Conservation (phyloP, 2,113 vertebrate species). For the Colius striatus region DNA sequence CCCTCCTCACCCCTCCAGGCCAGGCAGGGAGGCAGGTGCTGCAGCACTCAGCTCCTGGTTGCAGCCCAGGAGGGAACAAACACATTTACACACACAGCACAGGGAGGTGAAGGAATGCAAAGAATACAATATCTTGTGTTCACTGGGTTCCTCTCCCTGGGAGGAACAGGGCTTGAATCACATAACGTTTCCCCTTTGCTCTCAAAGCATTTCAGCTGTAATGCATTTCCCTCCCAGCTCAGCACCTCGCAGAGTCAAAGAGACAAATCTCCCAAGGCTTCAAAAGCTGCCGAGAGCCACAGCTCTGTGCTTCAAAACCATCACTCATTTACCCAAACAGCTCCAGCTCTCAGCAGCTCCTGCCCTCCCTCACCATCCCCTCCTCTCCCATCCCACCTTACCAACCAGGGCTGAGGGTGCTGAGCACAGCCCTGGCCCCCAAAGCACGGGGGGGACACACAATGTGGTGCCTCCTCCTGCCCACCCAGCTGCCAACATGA, state of each 20-base stretch:
- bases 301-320: neutral
- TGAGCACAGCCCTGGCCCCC: neutral
- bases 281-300: constrained; percentile 43
- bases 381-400: neutral
- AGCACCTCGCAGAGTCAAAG: constrained; percentile 23
- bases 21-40: neutral
- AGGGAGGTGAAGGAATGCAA: neutral
- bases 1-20: neutral
- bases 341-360: neutral
- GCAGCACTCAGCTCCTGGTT: neutral
- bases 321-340: neutral
- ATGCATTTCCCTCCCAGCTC: neutral
- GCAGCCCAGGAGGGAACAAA: neutral
- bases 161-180: neutral
- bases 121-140: neutral
- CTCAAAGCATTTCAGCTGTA: neutral
- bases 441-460: fast-evolving
- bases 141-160: neutral
- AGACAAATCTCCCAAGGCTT: constrained; percentile 48
- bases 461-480: fast-evolving
- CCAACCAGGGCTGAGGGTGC: neutral
- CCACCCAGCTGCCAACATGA: neutral
- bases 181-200: neutral
- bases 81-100: neutral
- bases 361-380: neutral